These are phyloP conservation scores for Casuarius casuarius DNA, from an alignment of 2,113 vertebrate species.

Conservation along the genomic window DNA sequence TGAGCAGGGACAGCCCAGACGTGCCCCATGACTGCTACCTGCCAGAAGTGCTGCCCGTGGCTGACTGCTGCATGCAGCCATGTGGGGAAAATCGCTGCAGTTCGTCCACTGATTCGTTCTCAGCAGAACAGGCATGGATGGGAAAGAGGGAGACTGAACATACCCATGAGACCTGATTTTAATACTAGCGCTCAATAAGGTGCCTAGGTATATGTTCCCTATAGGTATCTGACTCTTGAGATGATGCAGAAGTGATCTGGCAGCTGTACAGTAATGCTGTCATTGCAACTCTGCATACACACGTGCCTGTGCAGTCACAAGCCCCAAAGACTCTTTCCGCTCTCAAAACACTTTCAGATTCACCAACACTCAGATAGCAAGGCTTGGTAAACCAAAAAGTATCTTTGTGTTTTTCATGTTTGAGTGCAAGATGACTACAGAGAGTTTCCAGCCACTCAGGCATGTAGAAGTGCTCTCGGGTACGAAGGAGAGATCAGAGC, in stretches of 20 bases:
- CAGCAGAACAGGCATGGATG: neutral
- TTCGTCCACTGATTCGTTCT: neutral
- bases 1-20: neutral
- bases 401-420: neutral
- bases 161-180: neutral
- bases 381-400: neutral
- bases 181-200: neutral
- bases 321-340: neutral
- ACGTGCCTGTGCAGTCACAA: neutral
- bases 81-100: too few species aligned
- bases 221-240: neutral
- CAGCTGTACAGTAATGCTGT: too few species aligned
- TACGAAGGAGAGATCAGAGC: neutral
- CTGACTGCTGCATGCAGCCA: too few species aligned
- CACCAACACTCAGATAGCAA: neutral
- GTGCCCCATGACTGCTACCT: neutral
- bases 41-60: accelerated
- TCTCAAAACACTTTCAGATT: neutral
- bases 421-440: neutral
- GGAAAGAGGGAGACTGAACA: neutral
- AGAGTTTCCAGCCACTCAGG: neutral
- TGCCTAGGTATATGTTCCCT: neutral
- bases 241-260: neutral
- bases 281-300: too few species aligned
- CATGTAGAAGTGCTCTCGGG: neutral